Evolutionary conservation across 2,888 invertebrate genomes (phyloP).

Genomic region (Habroteleia sp.): DNA sequence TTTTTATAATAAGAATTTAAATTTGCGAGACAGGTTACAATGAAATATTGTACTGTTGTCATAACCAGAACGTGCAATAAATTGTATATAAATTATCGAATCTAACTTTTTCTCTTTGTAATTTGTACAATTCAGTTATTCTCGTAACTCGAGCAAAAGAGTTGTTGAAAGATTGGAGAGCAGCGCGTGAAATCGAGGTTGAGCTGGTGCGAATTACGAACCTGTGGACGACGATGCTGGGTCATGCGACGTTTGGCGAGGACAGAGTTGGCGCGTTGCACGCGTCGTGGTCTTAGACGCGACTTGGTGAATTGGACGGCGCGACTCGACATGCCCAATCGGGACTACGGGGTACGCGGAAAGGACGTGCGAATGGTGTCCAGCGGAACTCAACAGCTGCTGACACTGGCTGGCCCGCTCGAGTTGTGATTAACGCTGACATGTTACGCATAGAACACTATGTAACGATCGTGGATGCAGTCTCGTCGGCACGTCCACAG

Average conservation of each 20-base stretch:
- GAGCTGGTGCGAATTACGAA: too few relatives aligned
- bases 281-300: constrained; percentile 13
- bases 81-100: too few relatives aligned
- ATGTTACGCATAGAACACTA: constrained; percentile 65
- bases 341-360: constrained; percentile 23
- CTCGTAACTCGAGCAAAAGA: too few relatives aligned
- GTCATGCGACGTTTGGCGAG: constrained; percentile 17
- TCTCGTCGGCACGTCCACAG: constrained; percentile 72
- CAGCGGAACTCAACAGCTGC: constrained; percentile 13
- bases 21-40: too few relatives aligned
- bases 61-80: too few relatives aligned
- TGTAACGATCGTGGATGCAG: constrained; percentile 71
- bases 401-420: constrained; percentile 27
- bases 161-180: too few relatives aligned
- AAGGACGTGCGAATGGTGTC: constrained; percentile 39
- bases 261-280: not conserved
- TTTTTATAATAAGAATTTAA: too few relatives aligned
- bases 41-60: too few relatives aligned
- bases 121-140: too few relatives aligned
- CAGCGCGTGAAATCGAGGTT: too few relatives aligned
- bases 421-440: constrained; percentile 45
- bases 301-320: constrained; percentile 14
- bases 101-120: too few relatives aligned
- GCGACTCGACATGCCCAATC: constrained; percentile 24
- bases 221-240: not conserved